phyloP scores from a whole-genome alignment of 2,888 invertebrate species.

The Alsophila aescularia region DNA sequence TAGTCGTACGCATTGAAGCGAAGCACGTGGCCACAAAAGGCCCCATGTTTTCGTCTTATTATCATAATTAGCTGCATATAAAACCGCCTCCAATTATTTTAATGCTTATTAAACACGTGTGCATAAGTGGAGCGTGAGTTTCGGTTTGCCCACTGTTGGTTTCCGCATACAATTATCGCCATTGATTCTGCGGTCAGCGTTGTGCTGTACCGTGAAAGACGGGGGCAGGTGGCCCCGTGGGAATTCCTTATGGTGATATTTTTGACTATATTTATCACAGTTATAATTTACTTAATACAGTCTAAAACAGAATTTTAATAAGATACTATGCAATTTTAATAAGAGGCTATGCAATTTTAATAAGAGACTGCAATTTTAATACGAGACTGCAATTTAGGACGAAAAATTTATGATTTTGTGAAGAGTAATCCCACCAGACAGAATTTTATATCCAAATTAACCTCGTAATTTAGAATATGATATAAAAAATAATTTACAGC shows the following conservation, averaged over 20 bases:
- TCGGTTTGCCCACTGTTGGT: slow-evolving; percentile 60
- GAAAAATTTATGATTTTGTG: too few relatives aligned
- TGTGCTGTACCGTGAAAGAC: slow-evolving; percentile 38
- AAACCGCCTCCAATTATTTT: slow-evolving; percentile 77
- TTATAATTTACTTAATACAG: too few relatives aligned
- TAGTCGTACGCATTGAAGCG: slow-evolving; percentile 71
- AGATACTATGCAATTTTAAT: too few relatives aligned
- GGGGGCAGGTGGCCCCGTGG: slow-evolving; percentile 60
- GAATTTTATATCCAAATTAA: too few relatives aligned
- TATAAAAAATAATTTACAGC: background rate
- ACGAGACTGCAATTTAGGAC: too few relatives aligned
- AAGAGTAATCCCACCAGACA: too few relatives aligned
- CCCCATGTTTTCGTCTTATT: slow-evolving; percentile 71
- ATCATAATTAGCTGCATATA: slow-evolving; percentile 80
- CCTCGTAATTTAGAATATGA: background rate
- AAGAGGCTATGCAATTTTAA: too few relatives aligned
- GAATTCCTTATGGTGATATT: slow-evolving; percentile 19
- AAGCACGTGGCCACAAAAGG: slow-evolving; percentile 59
- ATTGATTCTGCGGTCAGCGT: slow-evolving; percentile 76
- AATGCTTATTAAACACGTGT: slow-evolving; percentile 81
- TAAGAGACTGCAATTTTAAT: too few relatives aligned
- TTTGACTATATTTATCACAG: background rate
- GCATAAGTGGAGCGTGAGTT: slow-evolving; percentile 63
- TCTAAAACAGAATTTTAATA: too few relatives aligned
- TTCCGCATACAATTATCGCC: slow-evolving; percentile 75